Conservation (phyloP, 2,797 vertebrate species). For the Sus cebifrons region DNA sequence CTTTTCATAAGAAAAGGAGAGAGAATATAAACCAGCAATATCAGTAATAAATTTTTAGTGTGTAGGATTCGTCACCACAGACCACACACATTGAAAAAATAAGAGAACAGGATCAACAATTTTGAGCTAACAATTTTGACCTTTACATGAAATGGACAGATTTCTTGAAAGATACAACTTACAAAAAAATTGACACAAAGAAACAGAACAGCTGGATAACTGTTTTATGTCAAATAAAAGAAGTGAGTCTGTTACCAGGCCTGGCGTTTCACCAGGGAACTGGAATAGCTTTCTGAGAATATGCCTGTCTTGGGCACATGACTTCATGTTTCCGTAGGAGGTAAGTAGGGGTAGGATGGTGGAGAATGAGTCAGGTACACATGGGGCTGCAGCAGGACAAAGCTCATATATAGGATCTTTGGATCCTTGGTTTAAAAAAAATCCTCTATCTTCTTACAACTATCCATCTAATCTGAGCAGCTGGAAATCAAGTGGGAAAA, state of each 20-base stretch:
- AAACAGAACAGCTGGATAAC: background rate
- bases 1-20: background rate
- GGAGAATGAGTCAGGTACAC: background rate
- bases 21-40: background rate
- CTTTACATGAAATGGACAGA: background rate
- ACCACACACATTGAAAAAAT: background rate
- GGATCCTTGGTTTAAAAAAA: background rate
- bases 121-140: background rate
- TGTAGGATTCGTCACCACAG: background rate
- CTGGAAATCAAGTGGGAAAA: background rate
- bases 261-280: background rate
- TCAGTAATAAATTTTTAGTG: background rate
- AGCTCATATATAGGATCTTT: background rate
- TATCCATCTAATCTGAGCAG: background rate
- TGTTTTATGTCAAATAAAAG: background rate
- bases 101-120: background rate
- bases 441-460: background rate
- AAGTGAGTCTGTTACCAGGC: background rate
- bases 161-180: slow-evolving; percentile 21
- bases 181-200: background rate
- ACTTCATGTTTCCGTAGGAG: background rate
- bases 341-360: background rate
- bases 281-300: background rate
- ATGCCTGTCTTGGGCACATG: background rate
- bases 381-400: background rate